Conservation (phyloP, 2,888 invertebrate genomes). For the Amiota communis region DNA sequence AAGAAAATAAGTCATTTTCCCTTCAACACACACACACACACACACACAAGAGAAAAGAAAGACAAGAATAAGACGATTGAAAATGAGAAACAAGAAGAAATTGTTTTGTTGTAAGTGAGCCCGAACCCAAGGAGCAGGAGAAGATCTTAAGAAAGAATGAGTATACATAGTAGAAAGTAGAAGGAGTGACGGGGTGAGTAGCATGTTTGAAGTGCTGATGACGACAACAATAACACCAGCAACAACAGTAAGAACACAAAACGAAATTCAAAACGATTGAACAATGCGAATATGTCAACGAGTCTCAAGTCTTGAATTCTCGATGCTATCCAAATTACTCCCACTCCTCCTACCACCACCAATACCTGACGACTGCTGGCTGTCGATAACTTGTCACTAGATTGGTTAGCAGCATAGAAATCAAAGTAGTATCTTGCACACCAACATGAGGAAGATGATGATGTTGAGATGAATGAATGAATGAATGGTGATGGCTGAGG, state of each 20-base stretch:
- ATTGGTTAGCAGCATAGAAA: not conserved
- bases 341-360: not conserved
- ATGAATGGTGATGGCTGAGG: not conserved
- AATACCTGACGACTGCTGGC: not conserved
- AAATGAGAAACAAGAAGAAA: not conserved
- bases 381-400: not conserved
- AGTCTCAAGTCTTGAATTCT: slow-evolving; percentile 62
- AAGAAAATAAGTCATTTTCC: slow-evolving; percentile 68
- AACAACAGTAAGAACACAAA: not conserved
- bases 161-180: too few relatives aligned
- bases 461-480: not conserved
- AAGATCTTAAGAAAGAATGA: too few relatives aligned
- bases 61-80: too few relatives aligned
- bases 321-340: slow-evolving; percentile 38
- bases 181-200: too few relatives aligned
- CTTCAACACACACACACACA: slow-evolving; percentile 42
- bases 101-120: slow-evolving; percentile 3
- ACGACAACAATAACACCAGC: too few relatives aligned
- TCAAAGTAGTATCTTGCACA: not conserved
- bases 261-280: slow-evolving; percentile 60
- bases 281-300: slow-evolving; percentile 68
- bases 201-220: too few relatives aligned
- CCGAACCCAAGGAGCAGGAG: too few relatives aligned
- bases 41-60: too few relatives aligned
- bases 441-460: not conserved